A percentile compares a stretch with the other conserved stretches of the same genome.
Conservation (phyloP, 2,113 vertebrate genomes). For the Chrysochloris asiatica region DNA sequence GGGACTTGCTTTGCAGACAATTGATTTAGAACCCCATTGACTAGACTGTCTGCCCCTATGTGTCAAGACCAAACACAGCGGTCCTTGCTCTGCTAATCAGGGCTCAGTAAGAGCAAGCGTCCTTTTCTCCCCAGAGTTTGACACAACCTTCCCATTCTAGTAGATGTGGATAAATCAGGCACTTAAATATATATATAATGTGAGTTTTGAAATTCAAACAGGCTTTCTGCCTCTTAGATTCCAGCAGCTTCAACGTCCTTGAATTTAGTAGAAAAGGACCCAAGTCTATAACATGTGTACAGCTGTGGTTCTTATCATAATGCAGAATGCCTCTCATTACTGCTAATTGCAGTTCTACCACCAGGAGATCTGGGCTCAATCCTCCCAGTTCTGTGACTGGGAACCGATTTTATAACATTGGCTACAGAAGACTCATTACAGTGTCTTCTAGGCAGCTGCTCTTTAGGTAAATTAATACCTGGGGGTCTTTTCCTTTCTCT, state of each 20-base stretch:
- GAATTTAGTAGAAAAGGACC: background rate
- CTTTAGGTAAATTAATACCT: slow-evolving; percentile 86
- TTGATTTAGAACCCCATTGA: slow-evolving; percentile 4
- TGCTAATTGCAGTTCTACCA: slow-evolving; percentile 68
- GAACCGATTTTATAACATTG: slow-evolving; percentile 71
- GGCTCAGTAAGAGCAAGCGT: background rate
- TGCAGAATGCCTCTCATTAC: background rate
- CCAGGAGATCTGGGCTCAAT: background rate
- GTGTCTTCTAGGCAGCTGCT: slow-evolving; percentile 83
- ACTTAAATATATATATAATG: background rate
- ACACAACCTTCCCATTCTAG: background rate
- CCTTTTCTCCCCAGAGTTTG: background rate
- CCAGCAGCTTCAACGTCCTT: slow-evolving; percentile 43
- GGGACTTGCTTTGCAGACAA: background rate
- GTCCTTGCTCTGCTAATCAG: background rate
- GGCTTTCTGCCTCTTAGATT: background rate
- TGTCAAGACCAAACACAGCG: background rate
- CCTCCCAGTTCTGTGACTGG: slow-evolving; percentile 45
- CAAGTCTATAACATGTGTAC: background rate
- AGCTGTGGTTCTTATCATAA: slow-evolving; percentile 49
- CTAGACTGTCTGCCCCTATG: background rate
- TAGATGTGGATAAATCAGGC: background rate
- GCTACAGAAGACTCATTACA: slow-evolving; percentile 70
- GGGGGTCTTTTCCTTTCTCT: slow-evolving; percentile 81
- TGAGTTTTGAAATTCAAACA: slow-evolving; percentile 23